A percentile compares a stretch with the other conserved stretches of the same genome.
Evolutionary conservation across 2,113 vertebrate genomes (phyloP).

Genomic region (Oncorhynchus masou): DNA sequence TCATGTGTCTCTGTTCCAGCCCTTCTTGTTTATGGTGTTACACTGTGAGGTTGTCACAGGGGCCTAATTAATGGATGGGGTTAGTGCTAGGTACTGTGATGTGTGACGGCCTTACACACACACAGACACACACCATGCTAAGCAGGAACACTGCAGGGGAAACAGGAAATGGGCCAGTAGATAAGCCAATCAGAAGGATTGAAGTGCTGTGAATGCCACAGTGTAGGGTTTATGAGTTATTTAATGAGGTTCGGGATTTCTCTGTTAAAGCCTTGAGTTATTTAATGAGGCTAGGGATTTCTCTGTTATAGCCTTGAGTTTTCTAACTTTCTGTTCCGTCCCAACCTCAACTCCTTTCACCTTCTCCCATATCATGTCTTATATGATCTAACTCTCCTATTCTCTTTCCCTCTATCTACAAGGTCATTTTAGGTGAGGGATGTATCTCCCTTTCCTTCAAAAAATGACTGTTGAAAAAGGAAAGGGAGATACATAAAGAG

Average conservation of each 20-base stretch:
- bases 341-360: neutral
- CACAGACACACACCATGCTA: neutral
- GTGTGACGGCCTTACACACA: neutral
- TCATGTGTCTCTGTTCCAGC: neutral
- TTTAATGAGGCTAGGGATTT: neutral
- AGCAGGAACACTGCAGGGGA: too few relatives aligned
- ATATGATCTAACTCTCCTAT: neutral
- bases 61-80: constrained; percentile 15
- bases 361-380: neutral
- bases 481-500: constrained; percentile 58
- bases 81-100: neutral
- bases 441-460: neutral
- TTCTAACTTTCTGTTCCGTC: neutral
- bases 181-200: too few relatives aligned
- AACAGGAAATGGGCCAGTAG: too few relatives aligned
- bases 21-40: neutral
- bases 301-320: neutral
- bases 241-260: neutral
- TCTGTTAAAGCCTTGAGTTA: neutral
- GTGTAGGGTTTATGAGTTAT: too few relatives aligned
- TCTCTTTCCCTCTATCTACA: constrained; percentile 21
- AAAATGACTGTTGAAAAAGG: too few relatives aligned
- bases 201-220: too few relatives aligned
- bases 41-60: neutral
- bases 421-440: neutral